Evolutionary conservation across 2,113 vertebrate species (phyloP).

Genomic region (Chloropsis cyanopogon): DNA sequence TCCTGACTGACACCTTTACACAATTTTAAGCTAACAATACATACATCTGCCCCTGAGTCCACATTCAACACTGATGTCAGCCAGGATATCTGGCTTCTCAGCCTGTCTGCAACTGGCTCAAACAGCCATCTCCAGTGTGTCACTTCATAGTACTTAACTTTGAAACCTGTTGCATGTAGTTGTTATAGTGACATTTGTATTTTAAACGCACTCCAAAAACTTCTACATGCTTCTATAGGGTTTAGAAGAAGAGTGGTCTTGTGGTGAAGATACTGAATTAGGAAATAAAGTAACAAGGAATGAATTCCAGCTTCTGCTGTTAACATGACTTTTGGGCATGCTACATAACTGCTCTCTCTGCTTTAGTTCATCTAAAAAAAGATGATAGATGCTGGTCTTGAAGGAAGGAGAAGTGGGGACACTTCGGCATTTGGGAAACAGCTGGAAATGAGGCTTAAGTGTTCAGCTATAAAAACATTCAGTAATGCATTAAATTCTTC

Average conservation of each 20-base stretch:
- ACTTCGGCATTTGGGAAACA: not conserved
- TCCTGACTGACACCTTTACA: not conserved
- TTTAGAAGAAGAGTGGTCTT: not conserved
- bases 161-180: not conserved
- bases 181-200: not conserved
- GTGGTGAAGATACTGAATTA: not conserved
- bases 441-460: not conserved
- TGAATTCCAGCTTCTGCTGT: not conserved
- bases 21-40: not conserved
- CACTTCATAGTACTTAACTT: not conserved
- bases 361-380: not conserved
- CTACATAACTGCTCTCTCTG: not conserved
- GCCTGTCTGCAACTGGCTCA: not conserved
- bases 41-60: not conserved
- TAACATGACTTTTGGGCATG: not conserved
- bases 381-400: not conserved
- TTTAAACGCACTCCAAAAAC: not conserved
- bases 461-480: not conserved
- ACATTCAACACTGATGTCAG: not conserved
- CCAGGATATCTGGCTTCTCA: not conserved
- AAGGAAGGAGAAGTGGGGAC: not conserved
- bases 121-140: not conserved
- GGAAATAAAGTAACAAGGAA: not conserved
- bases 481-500: not conserved
- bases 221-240: not conserved